phyloP scores from a whole-genome alignment of 2,797 vertebrate genomes.

The Sebastiscus tertius region DNA sequence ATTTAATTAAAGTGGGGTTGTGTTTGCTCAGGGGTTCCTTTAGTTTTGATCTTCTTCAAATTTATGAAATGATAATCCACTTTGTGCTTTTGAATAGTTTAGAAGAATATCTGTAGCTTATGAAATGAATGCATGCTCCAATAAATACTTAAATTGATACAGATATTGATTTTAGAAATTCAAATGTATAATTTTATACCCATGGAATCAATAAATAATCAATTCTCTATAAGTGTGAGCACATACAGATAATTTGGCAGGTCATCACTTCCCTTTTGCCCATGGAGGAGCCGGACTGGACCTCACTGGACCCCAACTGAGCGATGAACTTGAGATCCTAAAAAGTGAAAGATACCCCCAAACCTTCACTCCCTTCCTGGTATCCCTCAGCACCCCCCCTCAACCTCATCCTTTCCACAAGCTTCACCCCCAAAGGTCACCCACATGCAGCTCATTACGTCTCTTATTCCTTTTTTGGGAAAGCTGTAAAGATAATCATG shows the following conservation, averaged over 20 bases:
- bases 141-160: background rate
- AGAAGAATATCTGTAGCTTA: background rate
- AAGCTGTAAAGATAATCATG: conserved; percentile 11
- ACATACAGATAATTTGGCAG: background rate
- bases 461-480: conserved; percentile 2
- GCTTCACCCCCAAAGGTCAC: conserved; percentile 5
- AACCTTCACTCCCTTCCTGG: conserved; percentile 1
- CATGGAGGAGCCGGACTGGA: background rate
- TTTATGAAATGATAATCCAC: background rate
- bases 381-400: background rate
- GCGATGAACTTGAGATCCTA: conserved; percentile 34
- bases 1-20: conserved; percentile 22
- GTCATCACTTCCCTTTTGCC: background rate
- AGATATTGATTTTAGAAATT: background rate
- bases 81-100: background rate
- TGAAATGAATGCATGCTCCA: background rate
- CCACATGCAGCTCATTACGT: conserved; percentile 47
- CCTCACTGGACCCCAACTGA: background rate
- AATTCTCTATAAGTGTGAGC: background rate
- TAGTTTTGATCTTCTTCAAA: background rate
- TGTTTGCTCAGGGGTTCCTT: background rate
- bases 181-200: background rate
- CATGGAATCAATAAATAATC: background rate
- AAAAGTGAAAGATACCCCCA: background rate
- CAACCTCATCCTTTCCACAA: background rate